Base-by-base conservation (phyloP, 2,113 vertebrate genomes). In the Oreochromis spilurus region DNA sequence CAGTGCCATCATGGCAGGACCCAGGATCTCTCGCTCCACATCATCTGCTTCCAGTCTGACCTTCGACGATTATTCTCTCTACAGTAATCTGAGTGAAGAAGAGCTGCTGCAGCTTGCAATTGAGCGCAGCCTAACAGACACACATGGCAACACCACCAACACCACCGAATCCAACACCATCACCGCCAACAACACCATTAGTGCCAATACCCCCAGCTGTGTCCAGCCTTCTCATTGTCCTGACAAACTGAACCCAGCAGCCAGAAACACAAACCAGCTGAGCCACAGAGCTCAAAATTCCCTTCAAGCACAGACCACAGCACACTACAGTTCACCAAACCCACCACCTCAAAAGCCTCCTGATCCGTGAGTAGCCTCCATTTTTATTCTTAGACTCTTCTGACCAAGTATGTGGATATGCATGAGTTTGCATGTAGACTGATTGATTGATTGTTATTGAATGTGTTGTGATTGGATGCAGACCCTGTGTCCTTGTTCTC, bases 31-130 rank as follows among this genome's bases (percentile, higher is more conserved):
- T 4, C 54, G 6, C 21, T 58, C 93, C 11, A 80, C 57, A 9
- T 55, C 90, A 26, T 16, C 67, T 11, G 79, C 65, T 72, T 26
- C 88, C 12, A 50, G 83, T 0, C 93, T 95, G 2, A 95, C 96
- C 14, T 94, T 94, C 0, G 98, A 99, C 70, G 99, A 99, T 82
- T 99, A 98, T 93, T 98, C 97, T 31, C 82, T 98, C 52, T 99
- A 98, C 91, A 95, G 96, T 26, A 96, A 97, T 91, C 90, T 99
- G 91, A 97, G 95, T 0, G 98, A 99, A 62, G 97, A 98, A 0
- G 97, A 99, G 84, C 97, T 99, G n/a, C 88, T 99, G 58, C 97
- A 98, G 92, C 92, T 99, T 90, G 97, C 98, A 88, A 97, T 99
- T 0, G 97, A 98, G 85, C 97, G 97, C 92, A 99, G 99, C 90